Conservation (phyloP, 1,140 invertebrate genomes). For the Leptinotarsa defecta region DNA sequence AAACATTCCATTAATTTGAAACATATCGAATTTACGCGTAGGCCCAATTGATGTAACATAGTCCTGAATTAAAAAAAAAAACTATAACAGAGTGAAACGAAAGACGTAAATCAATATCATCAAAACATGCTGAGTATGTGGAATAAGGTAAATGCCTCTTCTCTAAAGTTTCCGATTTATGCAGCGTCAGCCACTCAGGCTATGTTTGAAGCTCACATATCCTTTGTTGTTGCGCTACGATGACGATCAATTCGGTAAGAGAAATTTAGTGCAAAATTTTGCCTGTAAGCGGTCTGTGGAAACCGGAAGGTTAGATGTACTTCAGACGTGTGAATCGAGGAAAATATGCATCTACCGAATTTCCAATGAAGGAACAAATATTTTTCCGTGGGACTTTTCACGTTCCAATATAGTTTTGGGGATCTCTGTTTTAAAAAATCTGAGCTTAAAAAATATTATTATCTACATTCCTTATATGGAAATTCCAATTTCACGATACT, state of each 20-base stretch:
- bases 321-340: background rate
- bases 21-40: too few relatives aligned
- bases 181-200: background rate
- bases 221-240: background rate
- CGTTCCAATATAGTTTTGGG: background rate
- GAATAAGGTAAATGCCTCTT: background rate
- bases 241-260: background rate
- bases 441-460: too few relatives aligned
- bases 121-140: background rate
- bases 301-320: background rate
- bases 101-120: background rate
- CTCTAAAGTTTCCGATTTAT: background rate
- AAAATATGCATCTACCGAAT: background rate
- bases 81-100: background rate
- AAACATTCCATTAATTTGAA: too few relatives aligned
- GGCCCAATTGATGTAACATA: too few relatives aligned
- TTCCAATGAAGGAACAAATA: background rate
- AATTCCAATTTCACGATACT: too few relatives aligned
- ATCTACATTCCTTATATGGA: too few relatives aligned
- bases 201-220: conserved; percentile 2
- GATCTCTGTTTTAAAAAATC: background rate
- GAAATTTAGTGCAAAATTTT: background rate
- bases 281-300: background rate
- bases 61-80: too few relatives aligned
- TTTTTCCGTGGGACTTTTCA: background rate